Conservation (phyloP, 2,797 vertebrate genomes). For the Pipistrellus nathusii region DNA sequence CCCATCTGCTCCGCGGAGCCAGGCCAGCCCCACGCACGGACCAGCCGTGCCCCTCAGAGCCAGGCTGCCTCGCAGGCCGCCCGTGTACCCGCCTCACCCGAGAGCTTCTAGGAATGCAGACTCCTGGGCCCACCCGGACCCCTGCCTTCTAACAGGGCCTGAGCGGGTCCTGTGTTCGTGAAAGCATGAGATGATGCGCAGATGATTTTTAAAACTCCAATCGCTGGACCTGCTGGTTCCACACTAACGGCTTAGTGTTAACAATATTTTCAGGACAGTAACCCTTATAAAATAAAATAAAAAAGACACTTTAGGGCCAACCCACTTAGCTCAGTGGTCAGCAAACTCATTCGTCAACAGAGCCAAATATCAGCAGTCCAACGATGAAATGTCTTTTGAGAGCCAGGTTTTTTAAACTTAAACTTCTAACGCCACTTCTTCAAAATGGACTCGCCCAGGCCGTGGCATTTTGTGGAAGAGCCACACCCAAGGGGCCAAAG, state of each 20-base stretch:
- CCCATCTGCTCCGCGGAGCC: background rate
- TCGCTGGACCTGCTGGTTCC: background rate
- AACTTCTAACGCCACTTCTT: too few relatives aligned
- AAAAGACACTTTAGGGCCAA: background rate
- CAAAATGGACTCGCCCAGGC: too few relatives aligned
- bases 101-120: background rate
- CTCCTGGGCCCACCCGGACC: background rate
- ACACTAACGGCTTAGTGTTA: background rate
- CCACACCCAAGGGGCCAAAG: too few relatives aligned
- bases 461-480: too few relatives aligned
- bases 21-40: background rate
- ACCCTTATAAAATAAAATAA: background rate
- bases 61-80: rapidly evolving
- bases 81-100: rapidly evolving
- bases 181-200: background rate
- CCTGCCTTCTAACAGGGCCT: background rate
- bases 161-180: rapidly evolving
- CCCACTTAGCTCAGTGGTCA: background rate
- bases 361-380: too few relatives aligned
- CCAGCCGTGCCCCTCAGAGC: background rate
- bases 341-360: too few relatives aligned
- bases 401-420: too few relatives aligned
- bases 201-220: background rate
- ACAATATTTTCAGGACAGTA: background rate
- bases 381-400: too few relatives aligned